These are phyloP conservation scores for Cavia aperea DNA, from an alignment of 2,113 vertebrate genomes.

Conservation along the genomic window DNA sequence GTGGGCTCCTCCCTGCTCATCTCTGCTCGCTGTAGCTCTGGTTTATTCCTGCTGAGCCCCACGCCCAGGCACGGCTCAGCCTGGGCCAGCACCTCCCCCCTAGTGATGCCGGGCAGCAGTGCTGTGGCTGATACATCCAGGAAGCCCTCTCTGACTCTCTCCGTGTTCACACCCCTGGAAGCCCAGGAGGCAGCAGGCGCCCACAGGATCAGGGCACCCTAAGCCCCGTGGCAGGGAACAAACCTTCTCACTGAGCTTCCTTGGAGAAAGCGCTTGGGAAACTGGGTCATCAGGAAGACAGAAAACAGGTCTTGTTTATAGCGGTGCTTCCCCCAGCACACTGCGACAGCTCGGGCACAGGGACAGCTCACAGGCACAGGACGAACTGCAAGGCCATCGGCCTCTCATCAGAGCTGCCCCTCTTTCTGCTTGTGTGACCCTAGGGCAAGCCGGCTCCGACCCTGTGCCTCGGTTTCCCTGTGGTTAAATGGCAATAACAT, in stretches of 20 bases:
- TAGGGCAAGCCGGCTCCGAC: background rate
- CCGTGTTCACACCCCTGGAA: background rate
- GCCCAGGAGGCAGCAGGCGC: accelerated
- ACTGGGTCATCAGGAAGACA: accelerated
- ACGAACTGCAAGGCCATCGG: background rate
- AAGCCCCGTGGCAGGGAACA: accelerated
- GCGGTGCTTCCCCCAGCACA: background rate
- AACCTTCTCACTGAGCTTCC: accelerated
- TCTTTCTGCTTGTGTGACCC: background rate
- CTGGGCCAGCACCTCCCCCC: accelerated
- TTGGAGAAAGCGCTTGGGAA: accelerated
- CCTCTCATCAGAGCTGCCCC: background rate
- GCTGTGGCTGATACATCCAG: accelerated
- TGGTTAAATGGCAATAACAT: background rate
- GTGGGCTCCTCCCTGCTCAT: too few relatives aligned
- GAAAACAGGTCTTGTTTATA: background rate
- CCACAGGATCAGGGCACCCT: accelerated
- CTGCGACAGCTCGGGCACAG: background rate
- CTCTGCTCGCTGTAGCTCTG: background rate
- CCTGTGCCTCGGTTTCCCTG: background rate
- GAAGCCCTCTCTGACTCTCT: background rate
- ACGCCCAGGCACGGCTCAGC: accelerated
- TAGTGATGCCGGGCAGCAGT: background rate
- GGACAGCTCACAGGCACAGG: background rate
- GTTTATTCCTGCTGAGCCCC: background rate